Conservation (phyloP, 2,797 vertebrate genomes). For the Pelodytes ibericus region DNA sequence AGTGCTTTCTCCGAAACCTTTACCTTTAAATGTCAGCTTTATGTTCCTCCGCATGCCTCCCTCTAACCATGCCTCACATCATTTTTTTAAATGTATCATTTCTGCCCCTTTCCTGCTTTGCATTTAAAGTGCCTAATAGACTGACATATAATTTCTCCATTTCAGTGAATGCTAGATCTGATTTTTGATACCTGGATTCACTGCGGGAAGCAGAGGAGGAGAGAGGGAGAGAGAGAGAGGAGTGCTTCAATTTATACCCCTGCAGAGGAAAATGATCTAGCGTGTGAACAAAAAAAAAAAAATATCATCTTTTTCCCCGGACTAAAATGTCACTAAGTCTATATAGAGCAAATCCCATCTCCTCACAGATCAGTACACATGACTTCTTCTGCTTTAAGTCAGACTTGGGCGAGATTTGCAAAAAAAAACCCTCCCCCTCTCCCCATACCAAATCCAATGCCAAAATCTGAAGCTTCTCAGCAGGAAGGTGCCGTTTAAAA, state of each 20-base stretch:
- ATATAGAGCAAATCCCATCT: not conserved
- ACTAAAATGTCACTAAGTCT: conserved; percentile 42
- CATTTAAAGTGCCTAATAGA: conserved; percentile 52
- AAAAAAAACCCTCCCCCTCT: too few species aligned
- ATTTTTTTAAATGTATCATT: conserved; percentile 34
- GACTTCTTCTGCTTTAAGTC: not conserved
- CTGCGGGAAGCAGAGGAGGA: not conserved
- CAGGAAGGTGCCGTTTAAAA: too few species aligned
- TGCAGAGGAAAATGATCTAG: conserved; percentile 18
- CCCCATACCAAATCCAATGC: too few species aligned
- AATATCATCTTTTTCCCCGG: conserved; percentile 11
- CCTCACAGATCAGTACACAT: conserved; percentile 17
- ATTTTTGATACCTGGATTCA: conserved; percentile 6
- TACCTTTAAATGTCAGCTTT: conserved; percentile 48
- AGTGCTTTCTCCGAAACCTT: not conserved
- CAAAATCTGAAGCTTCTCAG: too few species aligned
- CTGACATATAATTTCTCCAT: conserved; percentile 45
- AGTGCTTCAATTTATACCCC: conserved; percentile 4
- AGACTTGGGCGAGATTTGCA: not conserved
- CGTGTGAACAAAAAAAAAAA: conserved; percentile 25
- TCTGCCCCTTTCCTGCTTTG: conserved; percentile 32
- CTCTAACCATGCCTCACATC: conserved; percentile 4
- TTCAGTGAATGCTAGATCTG: conserved; percentile 20
- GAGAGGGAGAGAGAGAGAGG: not conserved
- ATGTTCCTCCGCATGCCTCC: conserved; percentile 1